Conservation (phyloP, 2,797 vertebrate species). For the Numenius phaeopus region DNA sequence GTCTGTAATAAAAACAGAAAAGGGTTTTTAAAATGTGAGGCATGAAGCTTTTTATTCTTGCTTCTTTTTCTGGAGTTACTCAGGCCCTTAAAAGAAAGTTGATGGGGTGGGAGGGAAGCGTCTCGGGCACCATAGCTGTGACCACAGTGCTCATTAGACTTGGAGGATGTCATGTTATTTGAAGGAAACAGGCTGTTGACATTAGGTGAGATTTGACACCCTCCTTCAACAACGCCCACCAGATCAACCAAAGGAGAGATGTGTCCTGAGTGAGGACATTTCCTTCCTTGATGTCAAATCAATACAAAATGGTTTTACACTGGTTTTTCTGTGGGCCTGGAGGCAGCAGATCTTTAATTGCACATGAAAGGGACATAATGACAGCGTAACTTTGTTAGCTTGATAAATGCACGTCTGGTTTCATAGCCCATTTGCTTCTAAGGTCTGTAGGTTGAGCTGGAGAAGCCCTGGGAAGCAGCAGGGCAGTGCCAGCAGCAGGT, state of each 20-base stretch:
- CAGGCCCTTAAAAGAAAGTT: not conserved
- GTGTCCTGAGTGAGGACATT: not conserved
- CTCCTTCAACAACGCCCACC: not conserved
- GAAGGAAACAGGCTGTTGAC: slow-evolving; percentile 3
- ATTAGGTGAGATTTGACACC: not conserved
- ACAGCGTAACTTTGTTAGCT: slow-evolving; percentile 1
- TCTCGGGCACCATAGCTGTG: not conserved
- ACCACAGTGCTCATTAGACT: not conserved
- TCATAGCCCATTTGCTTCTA: not conserved
- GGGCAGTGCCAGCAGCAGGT: not conserved
- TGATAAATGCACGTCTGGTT: not conserved
- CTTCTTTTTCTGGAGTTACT: not conserved
- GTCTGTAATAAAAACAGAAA: not conserved
- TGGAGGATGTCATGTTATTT: not conserved
- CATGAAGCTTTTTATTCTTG: not conserved
- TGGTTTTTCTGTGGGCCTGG: slow-evolving; percentile 17
- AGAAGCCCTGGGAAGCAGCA: not conserved
- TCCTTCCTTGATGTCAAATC: slow-evolving; percentile 20
- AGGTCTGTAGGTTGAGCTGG: not conserved
- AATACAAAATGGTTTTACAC: slow-evolving; percentile 15
- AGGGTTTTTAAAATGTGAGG: not conserved
- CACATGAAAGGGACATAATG: not conserved
- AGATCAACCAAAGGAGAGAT: not conserved
- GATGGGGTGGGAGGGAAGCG: not conserved
- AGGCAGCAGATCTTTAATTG: slow-evolving; percentile 12